Evolutionary conservation across 1,140 invertebrate genomes (phyloP), one percentile per base, ranked within the genome.

Genomic region (Chironomus tepperi): DNA sequence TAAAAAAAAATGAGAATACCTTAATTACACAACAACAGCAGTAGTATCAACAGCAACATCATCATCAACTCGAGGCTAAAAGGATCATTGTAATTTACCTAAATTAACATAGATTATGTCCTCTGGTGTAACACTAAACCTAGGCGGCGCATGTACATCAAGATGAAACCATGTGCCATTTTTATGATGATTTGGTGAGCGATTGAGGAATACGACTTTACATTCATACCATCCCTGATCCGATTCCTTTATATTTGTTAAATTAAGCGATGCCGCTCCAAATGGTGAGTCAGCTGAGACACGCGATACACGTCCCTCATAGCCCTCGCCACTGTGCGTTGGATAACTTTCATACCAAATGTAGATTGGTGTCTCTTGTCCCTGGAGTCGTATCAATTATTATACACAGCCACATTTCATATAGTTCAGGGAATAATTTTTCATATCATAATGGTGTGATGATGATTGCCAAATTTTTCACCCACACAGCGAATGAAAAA

Each of bases 151-250:
- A 85, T 97, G 95, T 80, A 98, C 95, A 85, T 96, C 94, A 80
- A 98, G 88, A 84, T 97, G 94, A 84, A 97, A 95, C 95, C 95
- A 97, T 79, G 95, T 97, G 77, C 95, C 95, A 87, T 97, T 92
- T 86, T 94, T 91, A 85, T 91, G 88, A 81, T 89, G 89, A 83
- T 92, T 93, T 76, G 94, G 94, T 77, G 93, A 93, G 76, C 95
- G 90, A 84, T 97, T 96, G 83, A 97, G 90, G 86, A 97, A 97
- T 81, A 95, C 93, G 81, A 97, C 93, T 85, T 95, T 95, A 85
- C 96, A 98, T 84, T 96, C 93, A 86, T 98, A 98, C 95, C 95
- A 97, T 79, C 96, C 96, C 84, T 97, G 93, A 86, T 98, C 95
- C 78, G 89, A 90, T 82, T 96, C 94, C 74, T 88, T 87, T 80